These are phyloP conservation scores for Cheirogaleus major DNA, from an alignment of 2,797 vertebrate genomes.

Conservation along the genomic window DNA sequence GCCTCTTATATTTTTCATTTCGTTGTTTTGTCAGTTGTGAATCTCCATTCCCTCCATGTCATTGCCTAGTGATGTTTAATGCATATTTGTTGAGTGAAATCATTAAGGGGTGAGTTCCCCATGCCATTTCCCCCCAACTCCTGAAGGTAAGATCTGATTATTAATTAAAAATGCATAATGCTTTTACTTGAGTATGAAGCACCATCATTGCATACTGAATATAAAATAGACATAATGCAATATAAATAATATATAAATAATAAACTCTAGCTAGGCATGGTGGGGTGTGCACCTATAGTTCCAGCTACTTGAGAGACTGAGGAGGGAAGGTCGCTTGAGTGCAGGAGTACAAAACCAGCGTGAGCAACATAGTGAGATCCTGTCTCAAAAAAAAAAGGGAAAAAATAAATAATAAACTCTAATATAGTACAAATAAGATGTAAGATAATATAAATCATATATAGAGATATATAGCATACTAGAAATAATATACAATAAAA, in stretches of 20 bases:
- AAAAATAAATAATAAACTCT: background rate
- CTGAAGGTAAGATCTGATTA: background rate
- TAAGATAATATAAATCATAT: background rate
- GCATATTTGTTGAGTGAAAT: background rate
- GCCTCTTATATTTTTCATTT: background rate
- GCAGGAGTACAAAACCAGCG: background rate
- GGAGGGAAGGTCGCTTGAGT: background rate
- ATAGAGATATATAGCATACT: background rate
- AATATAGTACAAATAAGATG: background rate
- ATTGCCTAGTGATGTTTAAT: background rate
- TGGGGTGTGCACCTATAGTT: background rate
- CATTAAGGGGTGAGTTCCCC: background rate
- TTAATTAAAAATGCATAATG: background rate
- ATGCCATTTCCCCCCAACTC: background rate
- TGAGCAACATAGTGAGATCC: background rate
- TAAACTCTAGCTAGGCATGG: background rate
- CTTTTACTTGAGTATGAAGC: background rate
- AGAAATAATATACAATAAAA: background rate
- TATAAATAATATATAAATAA: background rate
- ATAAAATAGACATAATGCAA: background rate
- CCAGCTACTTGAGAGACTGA: background rate
- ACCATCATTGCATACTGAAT: background rate
- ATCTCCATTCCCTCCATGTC: background rate
- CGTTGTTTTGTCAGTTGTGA: background rate
- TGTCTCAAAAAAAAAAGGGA: background rate